A percentile compares a stretch with the other conserved stretches of the same genome.
phyloP scores from a whole-genome alignment of 2,888 invertebrate genomes.

The Eulithis testata region DNA sequence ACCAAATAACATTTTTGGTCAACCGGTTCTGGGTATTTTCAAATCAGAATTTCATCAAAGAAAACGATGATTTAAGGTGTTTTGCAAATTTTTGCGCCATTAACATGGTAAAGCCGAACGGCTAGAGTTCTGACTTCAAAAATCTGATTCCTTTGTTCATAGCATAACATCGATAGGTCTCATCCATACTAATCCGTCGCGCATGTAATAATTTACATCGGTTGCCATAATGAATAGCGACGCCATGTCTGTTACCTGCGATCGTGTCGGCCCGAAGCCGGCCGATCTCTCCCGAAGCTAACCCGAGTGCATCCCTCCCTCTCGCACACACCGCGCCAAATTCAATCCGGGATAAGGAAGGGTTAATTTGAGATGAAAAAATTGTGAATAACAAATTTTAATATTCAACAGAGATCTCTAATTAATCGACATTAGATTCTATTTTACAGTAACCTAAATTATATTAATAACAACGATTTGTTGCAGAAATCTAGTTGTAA shows the following conservation, averaged over 20 bases:
- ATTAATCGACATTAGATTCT: slow-evolving; percentile 12
- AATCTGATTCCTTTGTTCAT: slow-evolving; percentile 11
- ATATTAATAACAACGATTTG: background rate
- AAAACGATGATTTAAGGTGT: too few relatives aligned
- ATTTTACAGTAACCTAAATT: background rate
- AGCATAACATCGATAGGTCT: slow-evolving; percentile 21
- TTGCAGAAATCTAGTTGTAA: background rate
- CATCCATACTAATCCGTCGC: slow-evolving; percentile 48
- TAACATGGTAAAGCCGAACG: too few relatives aligned
- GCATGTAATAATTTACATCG: slow-evolving; percentile 52
- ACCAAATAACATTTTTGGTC: too few relatives aligned
- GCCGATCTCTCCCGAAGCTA: slow-evolving; percentile 32
- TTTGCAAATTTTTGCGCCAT: too few relatives aligned
- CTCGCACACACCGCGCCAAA: slow-evolving; percentile 37
- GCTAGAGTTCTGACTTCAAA: background rate
- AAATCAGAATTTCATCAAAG: too few relatives aligned
- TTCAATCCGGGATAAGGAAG: slow-evolving; percentile 32
- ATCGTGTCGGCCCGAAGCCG: slow-evolving; percentile 42
- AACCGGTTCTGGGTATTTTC: too few relatives aligned
- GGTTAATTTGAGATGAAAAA: slow-evolving; percentile 21
- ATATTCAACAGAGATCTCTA: slow-evolving; percentile 33
- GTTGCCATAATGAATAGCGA: slow-evolving; percentile 64
- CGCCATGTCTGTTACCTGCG: slow-evolving; percentile 70
- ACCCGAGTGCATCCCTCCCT: slow-evolving; percentile 39
- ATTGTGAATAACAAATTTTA: slow-evolving; percentile 35